Conservation (phyloP, 2,888 invertebrate genomes). For the Mesochorus sp. region DNA sequence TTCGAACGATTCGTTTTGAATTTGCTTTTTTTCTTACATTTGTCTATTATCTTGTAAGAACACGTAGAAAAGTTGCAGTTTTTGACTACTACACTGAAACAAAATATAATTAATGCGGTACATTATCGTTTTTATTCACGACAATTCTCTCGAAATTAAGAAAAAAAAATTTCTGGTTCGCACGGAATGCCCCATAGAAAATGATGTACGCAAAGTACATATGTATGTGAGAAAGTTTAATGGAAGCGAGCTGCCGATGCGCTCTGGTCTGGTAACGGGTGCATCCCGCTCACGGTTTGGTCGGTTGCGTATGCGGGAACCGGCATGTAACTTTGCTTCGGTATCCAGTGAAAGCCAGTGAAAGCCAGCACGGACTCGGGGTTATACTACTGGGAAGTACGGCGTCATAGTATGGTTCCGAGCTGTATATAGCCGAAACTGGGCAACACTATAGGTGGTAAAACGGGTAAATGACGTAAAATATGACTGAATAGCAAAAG, state of each 20-base stretch:
- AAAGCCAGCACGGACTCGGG: conserved; percentile 55
- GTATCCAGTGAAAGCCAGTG: conserved; percentile 44
- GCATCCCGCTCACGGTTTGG: conserved; percentile 37
- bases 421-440: background rate
- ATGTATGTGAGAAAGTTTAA: background rate
- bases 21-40: too few relatives aligned
- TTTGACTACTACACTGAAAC: too few relatives aligned
- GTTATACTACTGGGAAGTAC: conserved; percentile 45
- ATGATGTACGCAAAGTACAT: background rate
- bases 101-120: too few relatives aligned
- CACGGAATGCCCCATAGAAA: background rate
- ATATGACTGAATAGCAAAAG: too few relatives aligned
- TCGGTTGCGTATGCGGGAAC: conserved; percentile 49
- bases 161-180: too few relatives aligned
- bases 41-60: too few relatives aligned
- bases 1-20: too few relatives aligned
- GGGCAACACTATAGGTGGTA: too few relatives aligned
- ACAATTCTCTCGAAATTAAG: too few relatives aligned
- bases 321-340: conserved; percentile 53
- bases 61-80: too few relatives aligned
- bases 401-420: conserved; percentile 41
- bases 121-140: too few relatives aligned
- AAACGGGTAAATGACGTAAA: background rate
- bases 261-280: conserved; percentile 32
- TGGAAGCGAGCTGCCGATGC: background rate